These are phyloP conservation scores for Polydrusus tereticollis DNA, from an alignment of 2,888 invertebrate species.

Conservation along the genomic window DNA sequence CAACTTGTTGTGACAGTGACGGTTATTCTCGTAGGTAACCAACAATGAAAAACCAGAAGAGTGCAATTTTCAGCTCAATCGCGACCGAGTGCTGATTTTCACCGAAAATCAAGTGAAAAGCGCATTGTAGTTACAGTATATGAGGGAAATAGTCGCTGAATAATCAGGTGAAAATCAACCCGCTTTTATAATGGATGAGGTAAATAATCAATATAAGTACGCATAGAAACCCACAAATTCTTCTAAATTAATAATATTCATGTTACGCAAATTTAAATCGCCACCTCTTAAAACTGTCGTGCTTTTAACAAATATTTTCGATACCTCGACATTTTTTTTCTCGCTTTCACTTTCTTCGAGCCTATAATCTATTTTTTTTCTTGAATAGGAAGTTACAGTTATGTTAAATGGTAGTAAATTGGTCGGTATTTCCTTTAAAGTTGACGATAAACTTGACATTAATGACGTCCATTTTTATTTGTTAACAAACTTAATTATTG, in stretches of 20 bases:
- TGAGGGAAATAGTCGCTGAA: too few species aligned
- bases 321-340: conserved; percentile 4
- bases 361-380: conserved; percentile 15
- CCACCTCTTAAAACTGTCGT: conserved; percentile 1
- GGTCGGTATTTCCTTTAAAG: neutral
- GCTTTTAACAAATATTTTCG: conserved; percentile 16
- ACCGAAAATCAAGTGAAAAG: too few species aligned
- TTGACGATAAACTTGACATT: conserved; percentile 15
- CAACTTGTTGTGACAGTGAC: too few species aligned
- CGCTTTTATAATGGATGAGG: too few species aligned
- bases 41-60: too few species aligned
- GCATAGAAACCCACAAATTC: neutral
- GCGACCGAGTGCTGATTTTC: too few species aligned
- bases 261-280: neutral
- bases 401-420: conserved; percentile 9
- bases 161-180: too few species aligned
- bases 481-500: neutral
- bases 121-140: too few species aligned
- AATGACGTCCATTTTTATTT: conserved; percentile 1
- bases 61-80: too few species aligned
- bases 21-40: too few species aligned
- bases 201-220: neutral
- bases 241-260: neutral
- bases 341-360: conserved; percentile 12
- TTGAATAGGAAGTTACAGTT: conserved; percentile 1